Evolutionary conservation across 2,888 invertebrate species (phyloP), one percentile per base, ranked within the genome.

Genomic region (Lasioglossum morio): DNA sequence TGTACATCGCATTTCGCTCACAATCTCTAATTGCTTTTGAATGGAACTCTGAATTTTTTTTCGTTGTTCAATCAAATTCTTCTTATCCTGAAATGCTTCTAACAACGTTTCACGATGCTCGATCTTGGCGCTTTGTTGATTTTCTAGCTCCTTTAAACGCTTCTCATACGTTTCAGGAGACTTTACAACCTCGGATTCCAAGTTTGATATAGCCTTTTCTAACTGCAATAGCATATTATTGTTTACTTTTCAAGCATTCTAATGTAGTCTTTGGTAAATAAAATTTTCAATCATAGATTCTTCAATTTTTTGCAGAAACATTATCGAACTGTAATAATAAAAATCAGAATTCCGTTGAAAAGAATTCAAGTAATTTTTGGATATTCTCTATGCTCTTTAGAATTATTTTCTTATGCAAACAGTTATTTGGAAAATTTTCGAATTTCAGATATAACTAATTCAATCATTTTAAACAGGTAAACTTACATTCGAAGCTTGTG

Each of bases 161-260:
- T 63, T 77, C 34, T 85, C 23, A 73, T 90, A 88, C 27, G 87
- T 79, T 63, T 92, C 91, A 8, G 94, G 94, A 12, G 92, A 90
- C 72, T 78, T 80, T 0, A 94, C 93, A 69, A 92, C 70, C 78
- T 92, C 91, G 4, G 88, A 85, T 63, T 91, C 85, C 43, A 93
- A 72, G 34, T 92, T 89, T 40, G 79, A 80, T 34, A 89, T 89
- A 34, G 34, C 77, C 85, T 92, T 78, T 34, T 40, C 75, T 72
- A 79, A 53, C 82, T 85, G 19, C 34, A 81, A 77, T 53, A 16
- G 57, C 2, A 85, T 27, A 48, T 27, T 34, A 34, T 60, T 46
- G 19, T 40, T 73, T 53, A 30, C 5, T 4, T 66, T 43, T 5
- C 8, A 37, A 40, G 37, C 10, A 40, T 12, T n/a, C 5, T 37